A percentile compares a stretch with the other conserved stretches of the same genome.
These are phyloP conservation scores for Penaeus vannamei DNA, from an alignment of 1,140 invertebrate genomes.

Conservation along the genomic window DNA sequence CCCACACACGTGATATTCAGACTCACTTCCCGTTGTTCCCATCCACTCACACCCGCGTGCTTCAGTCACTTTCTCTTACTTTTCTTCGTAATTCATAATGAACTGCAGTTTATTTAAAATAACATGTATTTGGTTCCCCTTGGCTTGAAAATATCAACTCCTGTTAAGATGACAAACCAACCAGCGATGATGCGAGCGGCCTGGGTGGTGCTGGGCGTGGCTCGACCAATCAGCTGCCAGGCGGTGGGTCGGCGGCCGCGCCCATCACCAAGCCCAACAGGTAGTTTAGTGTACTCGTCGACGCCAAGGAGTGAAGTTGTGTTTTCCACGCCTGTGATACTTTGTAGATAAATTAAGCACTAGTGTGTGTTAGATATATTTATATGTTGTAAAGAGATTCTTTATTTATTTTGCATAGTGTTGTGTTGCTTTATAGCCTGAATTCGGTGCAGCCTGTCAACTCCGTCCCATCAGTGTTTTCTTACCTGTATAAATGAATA, in stretches of 20 bases:
- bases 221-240: constrained; percentile 53
- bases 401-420: constrained; percentile 3
- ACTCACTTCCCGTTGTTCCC: background rate
- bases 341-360: constrained; percentile 53
- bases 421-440: background rate
- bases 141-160: background rate
- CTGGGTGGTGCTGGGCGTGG: constrained; percentile 59
- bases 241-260: constrained; percentile 50
- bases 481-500: constrained; percentile 49
- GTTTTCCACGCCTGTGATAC: constrained; percentile 57
- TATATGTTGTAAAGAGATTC: constrained; percentile 13
- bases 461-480: constrained; percentile 46
- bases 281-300: constrained; percentile 59
- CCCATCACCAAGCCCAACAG: constrained; percentile 58
- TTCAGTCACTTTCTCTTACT: background rate
- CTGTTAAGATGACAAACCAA: background rate
- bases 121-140: background rate
- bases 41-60: background rate
- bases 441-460: background rate
- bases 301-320: constrained; percentile 53
- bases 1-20: constrained; percentile 54
- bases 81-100: background rate
- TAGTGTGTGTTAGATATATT: constrained; percentile 43
- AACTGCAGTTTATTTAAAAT: background rate
- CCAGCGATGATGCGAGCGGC: constrained; percentile 35